Base-by-base conservation (phyloP, 1,140 invertebrate species). In the Phenacoccus solenopsis region DNA sequence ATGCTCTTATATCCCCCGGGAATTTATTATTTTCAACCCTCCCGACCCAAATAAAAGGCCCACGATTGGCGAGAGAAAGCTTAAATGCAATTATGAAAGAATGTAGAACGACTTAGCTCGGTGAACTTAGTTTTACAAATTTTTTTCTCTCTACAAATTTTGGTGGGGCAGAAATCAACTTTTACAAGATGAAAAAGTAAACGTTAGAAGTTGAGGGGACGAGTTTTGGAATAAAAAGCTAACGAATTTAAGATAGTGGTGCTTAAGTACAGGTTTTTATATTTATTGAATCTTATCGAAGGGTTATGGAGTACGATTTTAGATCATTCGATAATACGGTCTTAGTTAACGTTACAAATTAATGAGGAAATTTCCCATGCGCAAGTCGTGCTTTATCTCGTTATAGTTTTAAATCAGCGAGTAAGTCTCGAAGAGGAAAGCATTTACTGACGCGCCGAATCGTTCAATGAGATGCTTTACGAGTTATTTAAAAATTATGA, bases 51-150 rank as follows among this genome's bases (percentile, higher is more conserved):
- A 64, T 64, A 64, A 64, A 64, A 64, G 25, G 59, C 59, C 59
- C 5, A 64, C 22, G 21, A 59, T 59, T 59, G 56, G 21, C 56
- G 56, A 59, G 20, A 59, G 56, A 59, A 25, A 64, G 59, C 59
- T 64, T 64, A 64, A 64, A 64, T 64, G 59, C 59, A 64, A 64
- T 64, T 64, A 64, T 64, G 13, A 64, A 38, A 38, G 32, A 38
- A 38, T n/a, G 32, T n/a, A n/a, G n/a, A 38, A n/a, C 32, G 9
- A 38, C 9, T 38, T n/a, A 10, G 32, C n/a, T n/a, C n/a, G n/a
- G n/a, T n/a, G n/a, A n/a, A n/a, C n/a, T n/a, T 38, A 38, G n/a
- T n/a, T 38, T 38, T 38, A 10, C 32, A 38, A 38, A 9, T 38
- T 38, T 38, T 38, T n/a, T n/a, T 38, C 32, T 38, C n/a, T 38